Evolutionary conservation across 2,797 vertebrate species (phyloP).

Genomic region (Diplodus sargus): DNA sequence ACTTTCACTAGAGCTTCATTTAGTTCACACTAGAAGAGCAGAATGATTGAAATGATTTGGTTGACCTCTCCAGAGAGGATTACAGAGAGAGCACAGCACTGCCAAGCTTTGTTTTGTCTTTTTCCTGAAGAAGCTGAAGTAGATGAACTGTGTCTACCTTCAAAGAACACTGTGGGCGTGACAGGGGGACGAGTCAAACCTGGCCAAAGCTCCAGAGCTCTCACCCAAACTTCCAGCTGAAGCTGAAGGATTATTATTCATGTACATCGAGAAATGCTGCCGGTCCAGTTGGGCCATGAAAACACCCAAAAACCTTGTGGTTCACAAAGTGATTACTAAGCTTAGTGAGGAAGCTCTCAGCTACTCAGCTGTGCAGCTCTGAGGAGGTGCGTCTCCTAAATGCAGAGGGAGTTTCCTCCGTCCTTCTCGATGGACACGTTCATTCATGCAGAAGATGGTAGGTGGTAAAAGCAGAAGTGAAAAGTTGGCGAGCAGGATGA

Average conservation of each 20-base stretch:
- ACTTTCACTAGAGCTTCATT: too few relatives aligned
- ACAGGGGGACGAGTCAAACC: background rate
- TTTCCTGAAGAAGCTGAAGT: conserved; percentile 1
- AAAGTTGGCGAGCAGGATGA: background rate
- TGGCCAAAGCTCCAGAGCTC: background rate
- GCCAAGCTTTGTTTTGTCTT: conserved; percentile 2
- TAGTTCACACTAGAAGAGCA: too few relatives aligned
- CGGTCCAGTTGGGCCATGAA: background rate
- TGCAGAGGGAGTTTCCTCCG: too few relatives aligned
- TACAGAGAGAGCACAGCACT: too few relatives aligned
- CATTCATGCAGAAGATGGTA: background rate
- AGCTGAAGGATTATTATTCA: conserved; percentile 3
- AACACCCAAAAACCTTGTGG: background rate
- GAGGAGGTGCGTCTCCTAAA: background rate
- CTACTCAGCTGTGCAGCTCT: conserved; percentile 1
- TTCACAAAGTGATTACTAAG: background rate
- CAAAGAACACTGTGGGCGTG: background rate
- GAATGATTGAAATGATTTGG: too few relatives aligned
- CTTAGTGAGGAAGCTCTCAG: background rate
- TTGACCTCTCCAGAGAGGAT: too few relatives aligned
- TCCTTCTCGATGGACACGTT: background rate
- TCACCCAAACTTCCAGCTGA: background rate
- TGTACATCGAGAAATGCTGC: background rate
- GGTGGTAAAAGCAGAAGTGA: background rate
- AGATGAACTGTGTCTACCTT: conserved; percentile 14